Evolutionary conservation across 2,113 vertebrate genomes (phyloP), one percentile per base, ranked within the genome.

Genomic region (Pygoscelis antarcticus): DNA sequence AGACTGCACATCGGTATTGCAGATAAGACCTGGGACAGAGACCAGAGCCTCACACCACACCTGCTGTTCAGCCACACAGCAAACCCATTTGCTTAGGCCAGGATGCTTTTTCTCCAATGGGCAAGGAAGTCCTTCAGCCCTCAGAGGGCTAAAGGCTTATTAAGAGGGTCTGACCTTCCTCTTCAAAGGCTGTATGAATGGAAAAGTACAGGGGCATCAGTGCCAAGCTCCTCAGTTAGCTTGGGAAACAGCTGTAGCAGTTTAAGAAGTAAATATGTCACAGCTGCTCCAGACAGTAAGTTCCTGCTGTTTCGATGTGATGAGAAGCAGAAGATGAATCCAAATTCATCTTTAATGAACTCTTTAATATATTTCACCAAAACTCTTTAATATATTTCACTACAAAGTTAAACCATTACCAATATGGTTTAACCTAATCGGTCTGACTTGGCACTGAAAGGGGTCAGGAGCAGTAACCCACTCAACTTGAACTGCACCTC

Each of bases 221-320:
- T 87, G 96, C 91, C 93, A 96, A 96, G 81, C 81, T 95, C 87
- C 81, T 93, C 49, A 22, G 61, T 90, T 85, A 80, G 66, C 74
- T 65, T 79, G 58, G 70, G 91, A 97, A 96, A 94, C 96, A 97
- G 96, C 96, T 96, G 96, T 91, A 96, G 93, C 74, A 69, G 66
- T 90, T 96, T 85, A 94, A 97, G 74, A 82, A 95, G 70, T 83
- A 91, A 96, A 84, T 96, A 93, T 85, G 81, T 85, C 89, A 76
- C 95, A 96, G 84, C 91, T 96, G 91, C 91, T 94, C 38, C 78
- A 94, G 90, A 89, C 61, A 95, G 83, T 64, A 89, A 93, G 95
- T 94, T 96, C 91, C 69, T 78, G 38, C 61, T 87, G 57, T 80
- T 96, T 91, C 21, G 9, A 69, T 61, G 66, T 86, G 93, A 96